Percentiles rank a stretch among this genome's conserved stretches.
phyloP scores from a whole-genome alignment of 1,140 invertebrate genomes.

The Drosophila takahashii region DNA sequence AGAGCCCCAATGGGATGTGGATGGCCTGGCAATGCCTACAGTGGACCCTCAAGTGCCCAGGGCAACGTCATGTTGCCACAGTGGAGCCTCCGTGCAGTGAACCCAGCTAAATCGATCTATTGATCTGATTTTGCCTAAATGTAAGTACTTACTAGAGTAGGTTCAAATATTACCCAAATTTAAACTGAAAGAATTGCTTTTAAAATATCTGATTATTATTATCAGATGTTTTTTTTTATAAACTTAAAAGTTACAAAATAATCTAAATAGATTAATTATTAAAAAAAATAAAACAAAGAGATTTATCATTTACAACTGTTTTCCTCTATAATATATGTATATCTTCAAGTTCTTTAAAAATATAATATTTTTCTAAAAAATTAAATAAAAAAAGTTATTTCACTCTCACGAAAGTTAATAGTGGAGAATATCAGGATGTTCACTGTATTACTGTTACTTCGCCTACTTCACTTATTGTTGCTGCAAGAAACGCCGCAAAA shows the following conservation, averaged over 20 bases:
- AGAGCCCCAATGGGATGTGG: conserved; percentile 17
- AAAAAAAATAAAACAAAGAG: no score
- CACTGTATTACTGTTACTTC: not conserved
- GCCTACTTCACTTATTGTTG: conserved; percentile 16
- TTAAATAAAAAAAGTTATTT: no score
- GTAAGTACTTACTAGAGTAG: not conserved
- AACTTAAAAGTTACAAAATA: no score
- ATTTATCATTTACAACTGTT: no score
- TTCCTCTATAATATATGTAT: no score
- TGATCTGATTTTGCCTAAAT: not conserved
- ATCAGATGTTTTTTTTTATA: no score
- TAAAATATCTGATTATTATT: no score
- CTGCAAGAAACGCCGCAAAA: conserved; percentile 60
- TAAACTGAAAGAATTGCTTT: no score
- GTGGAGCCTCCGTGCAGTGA: not conserved
- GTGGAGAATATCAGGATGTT: not conserved
- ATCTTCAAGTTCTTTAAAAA: no score
- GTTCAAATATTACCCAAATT: no score
- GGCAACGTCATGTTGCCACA: conserved; percentile 56
- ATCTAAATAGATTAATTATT: no score
- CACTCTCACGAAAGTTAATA: not conserved
- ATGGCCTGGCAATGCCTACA: conserved; percentile 63
- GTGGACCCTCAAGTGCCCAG: conserved; percentile 67
- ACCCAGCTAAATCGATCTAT: not conserved
- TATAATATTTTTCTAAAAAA: no score